A percentile compares a stretch with the other conserved stretches of the same genome.
Evolutionary conservation across 2,113 vertebrate genomes (phyloP).

Genomic region (Pedionomus torquatus): DNA sequence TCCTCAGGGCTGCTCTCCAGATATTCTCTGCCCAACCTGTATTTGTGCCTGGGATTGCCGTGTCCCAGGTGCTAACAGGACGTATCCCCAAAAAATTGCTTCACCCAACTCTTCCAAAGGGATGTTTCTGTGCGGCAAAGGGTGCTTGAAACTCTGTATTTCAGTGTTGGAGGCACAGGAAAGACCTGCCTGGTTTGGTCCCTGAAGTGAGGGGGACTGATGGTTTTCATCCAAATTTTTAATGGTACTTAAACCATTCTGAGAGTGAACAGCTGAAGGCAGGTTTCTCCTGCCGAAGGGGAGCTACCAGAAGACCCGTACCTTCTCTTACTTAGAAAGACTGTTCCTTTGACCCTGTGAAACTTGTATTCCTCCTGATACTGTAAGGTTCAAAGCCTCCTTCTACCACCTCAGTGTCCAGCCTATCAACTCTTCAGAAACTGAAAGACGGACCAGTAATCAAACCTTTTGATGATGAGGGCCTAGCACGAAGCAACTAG

Average conservation of each 20-base stretch:
- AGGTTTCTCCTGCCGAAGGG: not conserved
- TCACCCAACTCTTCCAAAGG: not conserved
- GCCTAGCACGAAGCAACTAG: fast-evolving
- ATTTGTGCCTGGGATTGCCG: too few relatives aligned
- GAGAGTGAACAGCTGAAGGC: not conserved
- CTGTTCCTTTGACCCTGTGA: not conserved
- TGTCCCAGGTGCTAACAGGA: too few relatives aligned
- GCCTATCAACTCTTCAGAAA: not conserved
- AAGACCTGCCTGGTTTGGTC: not conserved
- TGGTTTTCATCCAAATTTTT: not conserved
- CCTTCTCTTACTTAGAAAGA: fast-evolving
- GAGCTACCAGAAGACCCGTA: not conserved
- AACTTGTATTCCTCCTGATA: not conserved
- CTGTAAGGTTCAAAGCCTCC: not conserved
- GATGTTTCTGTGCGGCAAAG: not conserved
- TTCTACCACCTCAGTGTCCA: not conserved
- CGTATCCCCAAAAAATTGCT: not conserved
- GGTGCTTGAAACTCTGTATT: not conserved
- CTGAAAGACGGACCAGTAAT: not conserved
- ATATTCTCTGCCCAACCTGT: too few relatives aligned
- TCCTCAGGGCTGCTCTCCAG: too few relatives aligned
- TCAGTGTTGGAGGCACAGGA: not conserved
- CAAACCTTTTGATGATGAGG: not conserved
- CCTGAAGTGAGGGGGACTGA: not conserved
- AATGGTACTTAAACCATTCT: not conserved